Evolutionary conservation across 2,113 vertebrate species (phyloP), one percentile per base, ranked within the genome.

Genomic region (Merops nubicus): DNA sequence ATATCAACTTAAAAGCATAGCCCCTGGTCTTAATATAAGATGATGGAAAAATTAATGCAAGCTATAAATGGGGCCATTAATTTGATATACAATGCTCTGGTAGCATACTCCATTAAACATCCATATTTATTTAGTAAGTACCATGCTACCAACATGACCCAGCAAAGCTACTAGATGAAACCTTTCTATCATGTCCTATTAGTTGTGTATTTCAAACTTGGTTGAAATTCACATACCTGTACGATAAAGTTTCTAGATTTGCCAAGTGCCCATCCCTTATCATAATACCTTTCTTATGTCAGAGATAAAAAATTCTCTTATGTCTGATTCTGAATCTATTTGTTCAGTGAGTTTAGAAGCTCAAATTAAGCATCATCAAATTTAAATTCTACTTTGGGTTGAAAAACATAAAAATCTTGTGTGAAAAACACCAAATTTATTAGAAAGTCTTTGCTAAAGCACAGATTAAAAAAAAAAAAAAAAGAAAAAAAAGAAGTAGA

Each of bases 11-110:
- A 56, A 91, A 93, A 88, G 91, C 81, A 59, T 29, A 78, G 10
- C 28, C 82, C 87, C 31, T 0, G 0, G 36, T 85, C 72, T 85
- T 96, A 87, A 93, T 65, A 85, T 8, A 82, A 93, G 76, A 60
- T 3, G 8, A 76, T 83, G 40, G 77, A 73, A 90, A 94, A 88
- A 88, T 77, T 95, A 79, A 88, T 83, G 48, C 28, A 28, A 80
- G 69, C 73, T 94, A 94, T 91, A 91, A 95, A 94, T 82, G 64
- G 65, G 88, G 29, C 38, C 75, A 93, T 96, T 94, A 92, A 87
- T 94, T 96, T 95, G 69, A 92, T 92, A 73, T 91, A 78, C 59
- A 93, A 12, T 87, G 36, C 34, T 80, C 28, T 54, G 73, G 28
- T 42, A 57, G 63, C 59, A 73, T 88, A 85, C 70, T 80, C 78